A percentile compares a stretch with the other conserved stretches of the same genome.
Evolutionary conservation across 2,113 vertebrate species (phyloP).

Genomic region (Tragelaphus scriptus): DNA sequence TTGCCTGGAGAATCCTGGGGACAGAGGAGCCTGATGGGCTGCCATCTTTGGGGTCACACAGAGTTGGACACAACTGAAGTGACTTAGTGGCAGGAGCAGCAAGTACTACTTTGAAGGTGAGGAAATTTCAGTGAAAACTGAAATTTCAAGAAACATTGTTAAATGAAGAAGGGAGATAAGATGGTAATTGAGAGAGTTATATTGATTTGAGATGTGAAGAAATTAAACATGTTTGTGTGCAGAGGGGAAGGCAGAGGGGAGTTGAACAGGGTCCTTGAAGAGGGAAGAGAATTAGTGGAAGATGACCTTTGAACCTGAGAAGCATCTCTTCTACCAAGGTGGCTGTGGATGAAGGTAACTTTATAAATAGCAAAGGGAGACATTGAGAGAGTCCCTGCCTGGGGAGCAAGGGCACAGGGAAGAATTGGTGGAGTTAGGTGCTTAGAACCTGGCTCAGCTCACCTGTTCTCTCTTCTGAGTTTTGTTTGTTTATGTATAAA

Average conservation of each 20-base stretch:
- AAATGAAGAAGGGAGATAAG: background rate
- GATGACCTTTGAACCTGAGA: background rate
- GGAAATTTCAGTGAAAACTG: background rate
- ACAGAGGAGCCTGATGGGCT: background rate
- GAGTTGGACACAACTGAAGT: background rate
- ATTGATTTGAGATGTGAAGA: background rate
- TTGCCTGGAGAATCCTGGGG: background rate
- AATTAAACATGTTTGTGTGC: background rate
- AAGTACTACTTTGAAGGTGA: background rate
- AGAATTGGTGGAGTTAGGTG: background rate
- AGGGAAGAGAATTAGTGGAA: background rate
- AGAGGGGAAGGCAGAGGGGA: background rate
- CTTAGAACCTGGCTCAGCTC: background rate
- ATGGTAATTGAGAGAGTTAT: background rate
- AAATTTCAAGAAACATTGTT: background rate
- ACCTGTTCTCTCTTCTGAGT: background rate
- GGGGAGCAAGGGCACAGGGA: background rate
- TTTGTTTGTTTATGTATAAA: constrained; percentile 19
- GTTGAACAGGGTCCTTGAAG: background rate
- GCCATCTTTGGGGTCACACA: background rate
- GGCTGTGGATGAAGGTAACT: background rate
- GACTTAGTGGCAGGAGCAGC: background rate
- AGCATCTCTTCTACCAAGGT: background rate
- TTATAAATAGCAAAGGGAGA: background rate
- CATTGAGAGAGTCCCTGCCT: background rate